phyloP scores from a whole-genome alignment of 30 jellyfish, hydroid and myxozoan species.

The Aurelia aurita region DNA sequence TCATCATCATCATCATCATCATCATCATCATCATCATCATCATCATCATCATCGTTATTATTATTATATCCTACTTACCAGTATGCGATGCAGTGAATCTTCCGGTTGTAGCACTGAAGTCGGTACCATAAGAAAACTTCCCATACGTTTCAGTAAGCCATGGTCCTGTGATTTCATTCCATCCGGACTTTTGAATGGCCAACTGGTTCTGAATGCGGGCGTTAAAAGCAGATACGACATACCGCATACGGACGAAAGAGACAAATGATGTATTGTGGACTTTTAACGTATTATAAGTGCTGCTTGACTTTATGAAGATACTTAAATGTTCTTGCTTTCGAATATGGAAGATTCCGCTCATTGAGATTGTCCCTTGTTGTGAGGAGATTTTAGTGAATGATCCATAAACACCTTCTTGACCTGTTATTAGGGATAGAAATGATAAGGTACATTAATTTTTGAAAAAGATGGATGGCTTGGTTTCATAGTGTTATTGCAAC shows the following conservation, averaged over 20 bases:
- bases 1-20: too few relatives aligned
- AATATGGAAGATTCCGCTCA: conserved; percentile 82
- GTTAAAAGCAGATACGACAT: conserved; percentile 85
- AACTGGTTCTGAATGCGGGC: conserved; percentile 73
- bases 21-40: too few relatives aligned
- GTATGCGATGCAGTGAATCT: conserved; percentile 91
- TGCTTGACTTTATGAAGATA: conserved; percentile 66
- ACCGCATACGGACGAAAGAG: conserved; percentile 82
- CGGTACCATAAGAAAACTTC: conserved; percentile 88
- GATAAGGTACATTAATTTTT: too few relatives aligned
- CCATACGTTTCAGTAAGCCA: conserved; percentile 86
- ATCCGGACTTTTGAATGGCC: conserved; percentile 61
- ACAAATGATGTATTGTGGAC: conserved; percentile 72
- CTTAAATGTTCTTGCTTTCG: conserved; percentile 71
- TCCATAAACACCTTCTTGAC: conserved; percentile 84
- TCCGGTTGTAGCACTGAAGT: conserved; percentile 80
- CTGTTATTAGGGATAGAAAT: neutral
- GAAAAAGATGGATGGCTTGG: too few relatives aligned
- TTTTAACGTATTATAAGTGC: conserved; percentile 44
- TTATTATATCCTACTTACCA: too few relatives aligned
- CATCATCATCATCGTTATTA: too few relatives aligned
- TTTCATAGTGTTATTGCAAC: too few relatives aligned
- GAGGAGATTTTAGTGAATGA: conserved; percentile 71
- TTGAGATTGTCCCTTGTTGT: conserved; percentile 58
- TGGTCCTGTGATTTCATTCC: conserved; percentile 76